phyloP scores from a whole-genome alignment of 1,140 invertebrate genomes.

The Drosophila asahinai region DNA sequence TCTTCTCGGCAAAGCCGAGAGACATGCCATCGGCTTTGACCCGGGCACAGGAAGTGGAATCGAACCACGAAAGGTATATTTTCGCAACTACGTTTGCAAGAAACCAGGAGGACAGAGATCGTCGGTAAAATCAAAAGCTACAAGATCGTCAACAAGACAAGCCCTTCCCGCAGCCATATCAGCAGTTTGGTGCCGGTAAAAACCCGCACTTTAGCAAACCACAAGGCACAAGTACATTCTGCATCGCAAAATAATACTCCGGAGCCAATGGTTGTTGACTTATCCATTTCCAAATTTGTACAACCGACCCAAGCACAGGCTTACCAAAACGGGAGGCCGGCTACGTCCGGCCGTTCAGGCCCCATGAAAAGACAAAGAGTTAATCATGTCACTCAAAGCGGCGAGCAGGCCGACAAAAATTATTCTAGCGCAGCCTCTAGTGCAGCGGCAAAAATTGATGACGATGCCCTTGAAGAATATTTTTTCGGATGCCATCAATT shows the following conservation, averaged over 20 bases:
- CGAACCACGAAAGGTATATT: too few relatives aligned
- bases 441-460: too few relatives aligned
- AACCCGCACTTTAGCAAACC: constrained; percentile 21
- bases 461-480: too few relatives aligned
- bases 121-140: constrained; percentile 9
- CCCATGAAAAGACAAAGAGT: too few relatives aligned
- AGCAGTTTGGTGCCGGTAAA: constrained; percentile 13
- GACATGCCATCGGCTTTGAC: constrained; percentile 3
- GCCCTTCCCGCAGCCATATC: background rate
- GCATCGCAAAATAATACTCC: background rate
- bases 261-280: constrained; percentile 26
- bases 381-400: too few relatives aligned
- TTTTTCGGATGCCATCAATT: too few relatives aligned
- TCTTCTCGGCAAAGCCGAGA: too few relatives aligned
- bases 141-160: constrained; percentile 22
- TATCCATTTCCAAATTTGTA: constrained; percentile 24
- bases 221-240: background rate
- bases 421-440: too few relatives aligned
- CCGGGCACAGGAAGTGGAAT: constrained; percentile 19
- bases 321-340: too few relatives aligned
- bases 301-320: too few relatives aligned
- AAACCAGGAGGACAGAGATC: constrained; percentile 14
- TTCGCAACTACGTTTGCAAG: constrained; percentile 21
- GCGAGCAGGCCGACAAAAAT: too few relatives aligned
- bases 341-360: too few relatives aligned